Evolutionary conservation across 2,888 invertebrate species (phyloP).

Genomic region (Sarcophaga rosellei): DNA sequence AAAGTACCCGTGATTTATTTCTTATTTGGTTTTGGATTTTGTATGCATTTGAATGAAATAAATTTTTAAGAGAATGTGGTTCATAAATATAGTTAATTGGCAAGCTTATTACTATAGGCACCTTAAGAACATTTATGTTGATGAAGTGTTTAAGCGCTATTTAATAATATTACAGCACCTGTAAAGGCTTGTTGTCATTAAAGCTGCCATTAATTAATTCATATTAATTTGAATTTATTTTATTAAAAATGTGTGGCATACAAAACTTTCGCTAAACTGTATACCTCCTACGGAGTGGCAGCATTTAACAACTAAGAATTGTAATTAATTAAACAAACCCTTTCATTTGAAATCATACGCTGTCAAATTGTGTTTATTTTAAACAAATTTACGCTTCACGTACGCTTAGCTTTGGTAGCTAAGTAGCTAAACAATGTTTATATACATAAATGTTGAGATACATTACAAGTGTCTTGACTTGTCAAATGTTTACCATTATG

Average conservation of each 20-base stretch:
- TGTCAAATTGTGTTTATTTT: background rate
- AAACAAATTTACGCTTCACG: background rate
- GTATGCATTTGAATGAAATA: too few relatives aligned
- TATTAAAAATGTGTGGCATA: background rate
- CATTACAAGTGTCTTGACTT: background rate
- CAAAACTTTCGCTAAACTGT: background rate
- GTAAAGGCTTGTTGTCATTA: too few relatives aligned
- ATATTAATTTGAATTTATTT: background rate
- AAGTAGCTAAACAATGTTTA: background rate
- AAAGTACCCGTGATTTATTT: too few relatives aligned
- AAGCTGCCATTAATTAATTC: too few relatives aligned
- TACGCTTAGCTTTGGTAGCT: background rate
- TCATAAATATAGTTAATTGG: too few relatives aligned
- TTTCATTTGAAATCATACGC: constrained; percentile 25
- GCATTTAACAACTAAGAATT: constrained; percentile 1
- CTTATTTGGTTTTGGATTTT: too few relatives aligned
- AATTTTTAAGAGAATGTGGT: too few relatives aligned
- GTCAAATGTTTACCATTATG: background rate
- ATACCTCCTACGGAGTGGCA: constrained; percentile 18
- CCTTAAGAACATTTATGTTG: too few relatives aligned
- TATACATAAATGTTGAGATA: background rate
- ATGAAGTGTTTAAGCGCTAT: too few relatives aligned
- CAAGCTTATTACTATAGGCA: too few relatives aligned
- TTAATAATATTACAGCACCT: too few relatives aligned
- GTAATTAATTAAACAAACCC: constrained; percentile 43